phyloP scores from a whole-genome alignment of 2,797 vertebrate genomes.

The Sebastes oblongus region DNA sequence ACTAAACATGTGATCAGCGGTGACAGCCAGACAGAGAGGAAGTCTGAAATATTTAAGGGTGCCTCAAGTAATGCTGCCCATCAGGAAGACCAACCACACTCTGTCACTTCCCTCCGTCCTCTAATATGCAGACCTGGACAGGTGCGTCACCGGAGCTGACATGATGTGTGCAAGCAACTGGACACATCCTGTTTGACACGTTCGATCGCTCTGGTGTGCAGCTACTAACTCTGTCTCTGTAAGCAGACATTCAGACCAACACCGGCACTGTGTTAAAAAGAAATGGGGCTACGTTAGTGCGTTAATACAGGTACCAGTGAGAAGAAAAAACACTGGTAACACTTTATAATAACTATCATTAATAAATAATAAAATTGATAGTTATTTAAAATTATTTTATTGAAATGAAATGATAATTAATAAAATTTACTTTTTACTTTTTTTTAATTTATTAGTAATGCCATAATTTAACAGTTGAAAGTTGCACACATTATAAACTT shows the following conservation, averaged over 20 bases:
- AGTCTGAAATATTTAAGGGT: neutral
- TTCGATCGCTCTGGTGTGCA: too few species aligned
- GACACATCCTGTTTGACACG: neutral
- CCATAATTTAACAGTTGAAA: too few species aligned
- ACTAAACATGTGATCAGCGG: neutral
- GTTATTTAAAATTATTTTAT: too few species aligned
- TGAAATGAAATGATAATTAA: too few species aligned
- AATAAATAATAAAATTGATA: too few species aligned
- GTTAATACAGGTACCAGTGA: neutral
- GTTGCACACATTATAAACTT: too few species aligned
- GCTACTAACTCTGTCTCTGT: neutral
- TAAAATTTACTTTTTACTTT: too few species aligned
- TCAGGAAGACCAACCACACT: neutral
- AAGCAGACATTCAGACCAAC: neutral
- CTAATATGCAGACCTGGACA: neutral
- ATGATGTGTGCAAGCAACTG: neutral
- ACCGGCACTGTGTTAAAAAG: neutral
- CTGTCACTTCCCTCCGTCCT: neutral
- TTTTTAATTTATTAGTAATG: accelerated
- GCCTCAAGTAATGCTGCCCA: neutral
- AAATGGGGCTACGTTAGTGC: neutral
- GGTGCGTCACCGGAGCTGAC: too few species aligned
- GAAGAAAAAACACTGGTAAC: neutral
- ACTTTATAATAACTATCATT: too few species aligned
- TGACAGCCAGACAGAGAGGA: neutral